Conservation (phyloP, 2,113 vertebrate species). For the Callopanchax toddi region DNA sequence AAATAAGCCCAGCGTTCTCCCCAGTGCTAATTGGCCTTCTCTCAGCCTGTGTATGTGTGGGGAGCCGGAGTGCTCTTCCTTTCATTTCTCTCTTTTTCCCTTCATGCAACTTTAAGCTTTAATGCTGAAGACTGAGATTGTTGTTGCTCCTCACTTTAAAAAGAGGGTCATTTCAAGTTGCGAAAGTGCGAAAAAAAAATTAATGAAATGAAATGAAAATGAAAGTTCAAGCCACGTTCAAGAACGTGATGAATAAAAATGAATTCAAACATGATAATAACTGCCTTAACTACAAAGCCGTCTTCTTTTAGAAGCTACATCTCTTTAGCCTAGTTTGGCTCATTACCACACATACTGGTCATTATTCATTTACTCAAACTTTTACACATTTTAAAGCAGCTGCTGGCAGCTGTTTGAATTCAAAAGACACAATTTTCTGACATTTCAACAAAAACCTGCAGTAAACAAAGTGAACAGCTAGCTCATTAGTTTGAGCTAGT, state of each 20-base stretch:
- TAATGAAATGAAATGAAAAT: too few relatives aligned
- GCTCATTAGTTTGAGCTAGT: not conserved
- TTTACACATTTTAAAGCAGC: not conserved
- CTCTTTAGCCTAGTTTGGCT: not conserved
- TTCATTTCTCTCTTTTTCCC: not conserved
- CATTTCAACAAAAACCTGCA: not conserved
- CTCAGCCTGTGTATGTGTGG: slow-evolving; percentile 30
- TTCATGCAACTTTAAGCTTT: slow-evolving; percentile 18
- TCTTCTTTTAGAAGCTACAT: not conserved
- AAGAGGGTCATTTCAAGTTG: slow-evolving; percentile 42
- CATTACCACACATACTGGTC: not conserved
- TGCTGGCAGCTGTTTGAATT: not conserved
- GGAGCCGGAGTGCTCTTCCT: slow-evolving; percentile 16
- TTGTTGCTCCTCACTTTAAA: slow-evolving; percentile 7
- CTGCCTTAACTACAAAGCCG: not conserved
- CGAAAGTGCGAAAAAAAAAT: too few relatives aligned
- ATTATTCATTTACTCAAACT: not conserved
- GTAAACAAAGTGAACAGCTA: not conserved
- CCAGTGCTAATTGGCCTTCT: slow-evolving; percentile 73
- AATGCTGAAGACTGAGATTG: slow-evolving; percentile 10
- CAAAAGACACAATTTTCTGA: not conserved
- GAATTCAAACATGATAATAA: not conserved
- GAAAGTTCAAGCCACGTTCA: too few relatives aligned
- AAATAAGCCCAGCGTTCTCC: slow-evolving; percentile 96
- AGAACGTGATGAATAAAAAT: slow-evolving; percentile 3